A percentile compares a stretch with the other conserved stretches of the same genome.
Conservation (phyloP, 2,888 invertebrate species). For the Meloe dianella region DNA sequence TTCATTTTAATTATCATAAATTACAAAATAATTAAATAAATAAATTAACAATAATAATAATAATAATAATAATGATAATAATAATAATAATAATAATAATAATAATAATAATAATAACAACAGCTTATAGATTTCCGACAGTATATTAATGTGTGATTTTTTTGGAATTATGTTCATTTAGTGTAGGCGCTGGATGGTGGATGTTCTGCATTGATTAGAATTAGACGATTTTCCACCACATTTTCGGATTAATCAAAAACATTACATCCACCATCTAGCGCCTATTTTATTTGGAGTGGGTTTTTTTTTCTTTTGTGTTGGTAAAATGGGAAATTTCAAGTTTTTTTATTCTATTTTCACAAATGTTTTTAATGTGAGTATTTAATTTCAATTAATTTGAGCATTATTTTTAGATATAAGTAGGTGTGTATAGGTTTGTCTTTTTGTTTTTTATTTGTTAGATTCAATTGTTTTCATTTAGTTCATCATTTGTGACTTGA, state of each 20-base stretch:
- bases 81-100: constrained; percentile 1
- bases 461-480: not conserved
- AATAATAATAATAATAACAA: not conserved
- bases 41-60: too few relatives aligned
- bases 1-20: not conserved
- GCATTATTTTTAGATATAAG: not conserved
- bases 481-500: not conserved
- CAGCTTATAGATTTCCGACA: not conserved
- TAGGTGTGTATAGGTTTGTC: too few relatives aligned
- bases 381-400: not conserved
- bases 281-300: not conserved
- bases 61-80: not conserved
- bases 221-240: not conserved
- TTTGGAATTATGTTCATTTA: not conserved
- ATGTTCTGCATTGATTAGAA: not conserved
- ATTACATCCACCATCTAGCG: not conserved
- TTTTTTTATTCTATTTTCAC: too few relatives aligned
- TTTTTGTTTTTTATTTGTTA: too few relatives aligned
- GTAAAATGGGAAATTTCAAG: too few relatives aligned
- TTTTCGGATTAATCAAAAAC: not conserved
- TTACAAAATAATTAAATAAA: not conserved
- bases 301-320: too few relatives aligned
- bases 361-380: not conserved
- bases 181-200: not conserved
- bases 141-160: not conserved